Percentiles rank a stretch among this genome's conserved stretches.
These are phyloP conservation scores for Apostichopus japonicus DNA, from an alignment of 35 echinoderm and acorn worm genomes.

Conservation along the genomic window DNA sequence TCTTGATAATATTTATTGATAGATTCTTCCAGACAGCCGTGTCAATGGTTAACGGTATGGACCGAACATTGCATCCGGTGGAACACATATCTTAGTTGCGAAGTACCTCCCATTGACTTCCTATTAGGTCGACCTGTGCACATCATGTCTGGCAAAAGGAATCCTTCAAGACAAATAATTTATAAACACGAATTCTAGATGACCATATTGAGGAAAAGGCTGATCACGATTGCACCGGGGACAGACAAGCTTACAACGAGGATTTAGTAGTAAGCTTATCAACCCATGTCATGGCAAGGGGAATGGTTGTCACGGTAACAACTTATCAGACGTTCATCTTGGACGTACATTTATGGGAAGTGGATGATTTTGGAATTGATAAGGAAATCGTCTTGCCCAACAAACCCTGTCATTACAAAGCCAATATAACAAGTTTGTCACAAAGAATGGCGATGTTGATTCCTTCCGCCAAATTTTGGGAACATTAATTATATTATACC, in stretches of 20 bases:
- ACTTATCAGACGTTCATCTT: not conserved
- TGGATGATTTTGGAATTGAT: not conserved
- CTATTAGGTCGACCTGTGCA: constrained; percentile 22
- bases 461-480: not conserved
- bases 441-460: not conserved
- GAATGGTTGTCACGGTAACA: not conserved
- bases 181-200: constrained; percentile 40
- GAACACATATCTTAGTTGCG: not conserved
- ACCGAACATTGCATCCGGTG: constrained; percentile 31
- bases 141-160: constrained; percentile 12
- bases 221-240: not conserved
- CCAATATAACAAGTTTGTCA: not conserved
- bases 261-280: not conserved
- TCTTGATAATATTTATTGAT: not conserved
- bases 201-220: constrained; percentile 12
- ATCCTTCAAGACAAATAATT: constrained; percentile 29
- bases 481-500: not conserved
- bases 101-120: constrained; percentile 20
- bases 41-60: constrained; percentile 31
- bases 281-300: not conserved
- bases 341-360: not conserved
- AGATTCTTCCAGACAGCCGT: constrained; percentile 22
- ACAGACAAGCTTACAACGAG: not conserved
- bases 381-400: constrained; percentile 3
- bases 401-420: not conserved